These are phyloP conservation scores for Tetrao urogallus DNA, from an alignment of 2,113 vertebrate genomes.

Conservation along the genomic window DNA sequence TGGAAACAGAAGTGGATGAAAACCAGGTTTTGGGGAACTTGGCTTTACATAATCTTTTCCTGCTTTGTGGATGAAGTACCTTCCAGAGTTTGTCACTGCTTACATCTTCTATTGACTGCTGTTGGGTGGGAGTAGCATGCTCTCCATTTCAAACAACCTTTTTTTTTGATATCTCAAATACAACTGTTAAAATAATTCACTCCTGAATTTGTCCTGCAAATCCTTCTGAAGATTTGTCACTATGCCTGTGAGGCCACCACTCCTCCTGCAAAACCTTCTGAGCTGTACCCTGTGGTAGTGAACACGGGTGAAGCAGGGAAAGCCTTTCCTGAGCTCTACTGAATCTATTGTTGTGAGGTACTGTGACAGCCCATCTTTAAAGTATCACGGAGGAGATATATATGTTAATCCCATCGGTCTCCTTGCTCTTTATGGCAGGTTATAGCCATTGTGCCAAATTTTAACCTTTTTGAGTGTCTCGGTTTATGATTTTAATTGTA, in stretches of 20 bases:
- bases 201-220: not conserved
- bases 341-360: not conserved
- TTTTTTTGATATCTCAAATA: not conserved
- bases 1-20: slow-evolving; percentile 33
- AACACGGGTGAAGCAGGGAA: not conserved
- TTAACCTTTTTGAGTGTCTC: not conserved
- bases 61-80: not conserved
- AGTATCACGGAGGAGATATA: not conserved
- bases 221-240: not conserved
- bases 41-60: not conserved
- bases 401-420: not conserved
- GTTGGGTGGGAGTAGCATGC: not conserved
- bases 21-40: slow-evolving; percentile 15
- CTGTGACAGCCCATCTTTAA: not conserved
- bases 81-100: not conserved
- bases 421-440: not conserved
- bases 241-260: not conserved
- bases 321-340: not conserved
- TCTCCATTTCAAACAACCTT: accelerated
- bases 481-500: not conserved
- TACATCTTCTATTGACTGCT: not conserved
- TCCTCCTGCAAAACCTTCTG: not conserved
- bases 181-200: not conserved
- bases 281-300: not conserved
- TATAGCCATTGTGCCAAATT: not conserved